A percentile compares a stretch with the other conserved stretches of the same genome.
Conservation (phyloP, 2,797 vertebrate species). For the Mormyrops boulengeri region DNA sequence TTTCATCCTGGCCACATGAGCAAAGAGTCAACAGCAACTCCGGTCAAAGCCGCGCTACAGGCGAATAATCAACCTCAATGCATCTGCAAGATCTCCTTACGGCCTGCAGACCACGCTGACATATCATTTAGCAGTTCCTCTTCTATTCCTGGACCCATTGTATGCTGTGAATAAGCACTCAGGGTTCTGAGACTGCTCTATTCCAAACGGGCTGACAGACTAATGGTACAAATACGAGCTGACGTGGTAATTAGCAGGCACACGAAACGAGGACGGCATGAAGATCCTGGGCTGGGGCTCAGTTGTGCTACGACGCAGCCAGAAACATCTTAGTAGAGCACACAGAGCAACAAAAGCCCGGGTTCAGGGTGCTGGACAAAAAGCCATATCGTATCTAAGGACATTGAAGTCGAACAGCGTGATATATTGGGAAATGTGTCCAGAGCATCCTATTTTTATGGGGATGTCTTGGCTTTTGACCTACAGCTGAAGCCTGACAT, state of each 20-base stretch:
- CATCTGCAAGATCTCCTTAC: not conserved
- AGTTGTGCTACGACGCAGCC: not conserved
- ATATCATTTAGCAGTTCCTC: not conserved
- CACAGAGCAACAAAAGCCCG: slow-evolving; percentile 24
- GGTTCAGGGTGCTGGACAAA: not conserved
- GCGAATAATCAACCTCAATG: not conserved
- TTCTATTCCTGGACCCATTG: not conserved
- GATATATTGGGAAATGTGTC: not conserved
- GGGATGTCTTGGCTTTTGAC: slow-evolving; percentile 28
- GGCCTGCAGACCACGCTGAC: not conserved
- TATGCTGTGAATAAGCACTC: not conserved
- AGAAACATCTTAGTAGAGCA: slow-evolving; percentile 4
- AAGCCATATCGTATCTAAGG: slow-evolving; percentile 34
- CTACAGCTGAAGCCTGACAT: slow-evolving; percentile 10
- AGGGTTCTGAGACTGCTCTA: not conserved
- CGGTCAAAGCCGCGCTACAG: not conserved
- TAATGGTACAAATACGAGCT: not conserved
- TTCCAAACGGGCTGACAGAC: not conserved
- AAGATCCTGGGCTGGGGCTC: not conserved
- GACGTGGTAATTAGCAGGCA: not conserved
- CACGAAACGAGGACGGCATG: not conserved
- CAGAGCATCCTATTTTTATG: not conserved
- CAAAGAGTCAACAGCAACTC: not conserved
- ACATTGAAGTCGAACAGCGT: slow-evolving; percentile 18
- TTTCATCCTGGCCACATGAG: not conserved